phyloP scores from a whole-genome alignment of 2,888 invertebrate species.

The Venusia cambrica region DNA sequence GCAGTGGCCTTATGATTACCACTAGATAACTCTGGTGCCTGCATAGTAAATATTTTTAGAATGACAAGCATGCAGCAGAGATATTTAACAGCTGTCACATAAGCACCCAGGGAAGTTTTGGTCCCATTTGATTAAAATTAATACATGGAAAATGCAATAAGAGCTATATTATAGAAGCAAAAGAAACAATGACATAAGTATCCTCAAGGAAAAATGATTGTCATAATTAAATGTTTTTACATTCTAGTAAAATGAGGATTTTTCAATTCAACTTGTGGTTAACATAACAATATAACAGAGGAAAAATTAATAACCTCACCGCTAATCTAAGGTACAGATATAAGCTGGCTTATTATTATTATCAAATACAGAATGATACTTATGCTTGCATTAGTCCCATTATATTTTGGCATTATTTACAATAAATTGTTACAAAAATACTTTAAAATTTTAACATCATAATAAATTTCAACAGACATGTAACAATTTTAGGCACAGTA shows the following conservation, averaged over 20 bases:
- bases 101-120: constrained; percentile 37
- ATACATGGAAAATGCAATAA: constrained; percentile 28
- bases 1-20: no score
- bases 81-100: no score
- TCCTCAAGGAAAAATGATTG: constrained; percentile 1
- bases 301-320: no score
- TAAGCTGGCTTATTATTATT: constrained; percentile 1
- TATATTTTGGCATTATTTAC: constrained; percentile 1
- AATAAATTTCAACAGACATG: constrained; percentile 18
- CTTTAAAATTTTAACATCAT: constrained; percentile 15
- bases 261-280: no score
- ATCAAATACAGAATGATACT: no score
- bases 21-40: no score
- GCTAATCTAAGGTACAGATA: no score
- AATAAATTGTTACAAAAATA: constrained; percentile 13
- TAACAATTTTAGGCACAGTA: constrained; percentile 23
- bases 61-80: no score
- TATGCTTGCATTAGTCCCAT: constrained; percentile 1
- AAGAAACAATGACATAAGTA: constrained; percentile 3
- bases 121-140: constrained; percentile 35
- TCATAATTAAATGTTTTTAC: background rate
- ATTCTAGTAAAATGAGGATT: no score
- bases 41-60: no score
- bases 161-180: constrained; percentile 13
- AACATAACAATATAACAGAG: no score